Conservation (phyloP, 2,888 invertebrate genomes). For the Dorcus parallelipipedus region DNA sequence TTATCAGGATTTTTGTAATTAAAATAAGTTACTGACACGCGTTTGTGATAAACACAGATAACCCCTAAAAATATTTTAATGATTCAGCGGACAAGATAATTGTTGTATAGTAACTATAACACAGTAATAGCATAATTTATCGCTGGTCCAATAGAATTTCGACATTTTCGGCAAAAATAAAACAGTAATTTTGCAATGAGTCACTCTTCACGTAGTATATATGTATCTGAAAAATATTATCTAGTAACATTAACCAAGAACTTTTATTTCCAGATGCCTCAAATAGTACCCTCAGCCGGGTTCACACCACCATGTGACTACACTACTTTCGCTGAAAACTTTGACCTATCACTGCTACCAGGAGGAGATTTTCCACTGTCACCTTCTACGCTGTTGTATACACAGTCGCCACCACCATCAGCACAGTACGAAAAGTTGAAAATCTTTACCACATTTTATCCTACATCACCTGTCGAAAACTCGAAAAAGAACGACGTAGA, state of each 20-base stretch:
- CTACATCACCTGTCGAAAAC: constrained; percentile 35
- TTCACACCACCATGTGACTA: constrained; percentile 71
- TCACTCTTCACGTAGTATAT: too few species aligned
- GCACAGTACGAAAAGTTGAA: constrained; percentile 39
- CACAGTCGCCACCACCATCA: constrained; percentile 47
- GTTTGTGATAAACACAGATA: too few species aligned
- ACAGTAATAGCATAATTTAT: neutral
- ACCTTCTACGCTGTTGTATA: constrained; percentile 47
- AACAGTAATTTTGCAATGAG: too few species aligned
- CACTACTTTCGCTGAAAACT: constrained; percentile 60
- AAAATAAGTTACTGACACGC: too few species aligned
- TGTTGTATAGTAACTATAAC: too few species aligned
- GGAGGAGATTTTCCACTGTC: constrained; percentile 57
- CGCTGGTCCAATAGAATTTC: neutral
- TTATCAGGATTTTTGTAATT: too few species aligned
- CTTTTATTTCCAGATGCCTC: constrained; percentile 67
- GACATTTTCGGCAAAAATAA: too few species aligned
- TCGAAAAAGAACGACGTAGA: constrained; percentile 35
- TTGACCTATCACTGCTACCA: constrained; percentile 72
- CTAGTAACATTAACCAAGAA: neutral
- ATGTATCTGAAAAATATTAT: neutral
- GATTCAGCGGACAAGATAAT: too few species aligned
- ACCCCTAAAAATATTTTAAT: too few species aligned
- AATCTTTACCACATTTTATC: constrained; percentile 42
- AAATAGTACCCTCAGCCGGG: constrained; percentile 75